These are phyloP conservation scores for Tor tambroides DNA, from an alignment of 2,113 vertebrate genomes.

Conservation along the genomic window DNA sequence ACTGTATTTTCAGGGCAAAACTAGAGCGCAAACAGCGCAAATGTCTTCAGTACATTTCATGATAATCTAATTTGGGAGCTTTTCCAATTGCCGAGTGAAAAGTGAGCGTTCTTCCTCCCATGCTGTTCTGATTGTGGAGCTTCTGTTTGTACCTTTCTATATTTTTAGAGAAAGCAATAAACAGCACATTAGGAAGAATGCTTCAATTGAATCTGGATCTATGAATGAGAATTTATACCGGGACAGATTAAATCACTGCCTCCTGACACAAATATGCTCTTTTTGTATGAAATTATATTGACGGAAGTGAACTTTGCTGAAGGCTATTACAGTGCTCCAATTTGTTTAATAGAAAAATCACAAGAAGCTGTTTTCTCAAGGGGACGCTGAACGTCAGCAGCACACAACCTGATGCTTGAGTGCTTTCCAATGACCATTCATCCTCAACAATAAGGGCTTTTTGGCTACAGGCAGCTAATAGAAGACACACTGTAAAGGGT, in stretches of 20 bases:
- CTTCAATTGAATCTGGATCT: neutral
- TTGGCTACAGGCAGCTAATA: neutral
- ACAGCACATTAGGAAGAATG: neutral
- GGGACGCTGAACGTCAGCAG: neutral
- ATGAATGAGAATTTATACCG: neutral
- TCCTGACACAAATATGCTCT: neutral
- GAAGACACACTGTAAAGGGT: neutral
- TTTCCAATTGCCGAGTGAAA: neutral
- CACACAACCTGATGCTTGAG: neutral
- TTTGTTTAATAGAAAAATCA: constrained; percentile 16
- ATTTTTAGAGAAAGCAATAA: constrained; percentile 18
- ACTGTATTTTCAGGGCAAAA: neutral
- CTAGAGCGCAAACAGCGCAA: neutral
- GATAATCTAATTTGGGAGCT: neutral
- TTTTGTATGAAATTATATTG: constrained; percentile 21
- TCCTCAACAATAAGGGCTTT: neutral
- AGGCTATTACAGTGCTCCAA: neutral
- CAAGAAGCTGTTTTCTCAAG: neutral
- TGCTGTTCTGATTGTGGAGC: too few relatives aligned
- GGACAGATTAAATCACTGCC: neutral
- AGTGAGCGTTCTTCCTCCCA: neutral
- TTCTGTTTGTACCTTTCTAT: neutral
- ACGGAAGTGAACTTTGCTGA: neutral
- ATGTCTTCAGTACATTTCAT: neutral
- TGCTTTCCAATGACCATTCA: neutral